phyloP scores from a whole-genome alignment of 2,113 vertebrate species.

The western clawed frog (Xenopus tropicalis) region DNA sequence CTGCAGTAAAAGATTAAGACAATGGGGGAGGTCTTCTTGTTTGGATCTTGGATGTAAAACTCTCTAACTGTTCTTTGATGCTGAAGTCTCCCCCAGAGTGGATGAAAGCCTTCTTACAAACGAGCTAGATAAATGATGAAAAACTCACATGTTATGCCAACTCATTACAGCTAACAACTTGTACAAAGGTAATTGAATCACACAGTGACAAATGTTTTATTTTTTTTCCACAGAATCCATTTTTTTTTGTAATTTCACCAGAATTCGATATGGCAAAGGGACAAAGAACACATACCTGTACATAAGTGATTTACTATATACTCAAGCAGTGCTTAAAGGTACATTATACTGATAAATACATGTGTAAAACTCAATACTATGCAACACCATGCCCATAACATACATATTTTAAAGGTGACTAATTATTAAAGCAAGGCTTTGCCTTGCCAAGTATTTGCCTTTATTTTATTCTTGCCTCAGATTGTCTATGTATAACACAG shows the following conservation, averaged over 20 bases:
- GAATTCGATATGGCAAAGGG: too few relatives aligned
- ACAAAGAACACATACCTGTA: too few relatives aligned
- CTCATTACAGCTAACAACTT: conserved; percentile 31
- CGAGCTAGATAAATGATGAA: conserved; percentile 30
- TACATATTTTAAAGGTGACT: too few relatives aligned
- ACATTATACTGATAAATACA: too few relatives aligned
- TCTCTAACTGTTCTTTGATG: conserved; percentile 24
- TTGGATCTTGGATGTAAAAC: conserved; percentile 33
- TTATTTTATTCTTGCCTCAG: too few relatives aligned
- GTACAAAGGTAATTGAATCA: conserved; percentile 34
- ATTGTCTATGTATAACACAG: too few relatives aligned
- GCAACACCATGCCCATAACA: too few relatives aligned
- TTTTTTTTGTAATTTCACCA: conserved; percentile 19
- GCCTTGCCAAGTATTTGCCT: too few relatives aligned
- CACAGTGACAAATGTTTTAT: conserved; percentile 28
- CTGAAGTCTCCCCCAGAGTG: conserved; percentile 38
- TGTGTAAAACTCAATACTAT: too few relatives aligned
- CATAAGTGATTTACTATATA: too few relatives aligned
- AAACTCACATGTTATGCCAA: conserved; percentile 36
- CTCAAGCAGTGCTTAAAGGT: too few relatives aligned
- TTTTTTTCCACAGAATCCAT: conserved; percentile 17
- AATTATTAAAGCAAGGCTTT: too few relatives aligned
- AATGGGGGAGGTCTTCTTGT: conserved; percentile 19
- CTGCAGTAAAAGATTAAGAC: conserved; percentile 28
- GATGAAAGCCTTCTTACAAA: conserved; percentile 42